These are phyloP conservation scores for Drosophila novamexicana DNA, from an alignment of 1,140 invertebrate species.

Conservation along the genomic window DNA sequence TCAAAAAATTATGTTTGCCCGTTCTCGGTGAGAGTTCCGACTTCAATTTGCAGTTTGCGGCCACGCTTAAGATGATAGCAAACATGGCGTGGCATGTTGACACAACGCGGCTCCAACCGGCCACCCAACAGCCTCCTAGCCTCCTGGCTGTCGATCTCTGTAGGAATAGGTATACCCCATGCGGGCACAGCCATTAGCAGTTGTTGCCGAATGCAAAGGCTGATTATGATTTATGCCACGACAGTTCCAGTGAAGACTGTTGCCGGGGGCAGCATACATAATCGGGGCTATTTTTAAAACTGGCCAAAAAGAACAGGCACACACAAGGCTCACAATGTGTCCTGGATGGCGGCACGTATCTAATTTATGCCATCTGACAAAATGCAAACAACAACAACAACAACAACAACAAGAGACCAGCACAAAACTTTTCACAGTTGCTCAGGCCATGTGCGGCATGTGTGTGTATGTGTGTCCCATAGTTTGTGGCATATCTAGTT, in stretches of 20 bases:
- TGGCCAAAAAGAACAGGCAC: conserved; percentile 15
- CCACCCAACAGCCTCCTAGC: not conserved
- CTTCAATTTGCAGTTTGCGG: conserved; percentile 62
- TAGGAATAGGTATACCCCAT: conserved; percentile 22
- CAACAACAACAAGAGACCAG: conserved; percentile 59
- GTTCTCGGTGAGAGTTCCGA: conserved; percentile 19
- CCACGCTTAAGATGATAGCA: conserved; percentile 61
- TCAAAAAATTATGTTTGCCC: conserved; percentile 69
- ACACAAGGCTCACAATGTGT: conserved; percentile 32
- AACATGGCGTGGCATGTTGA: conserved; percentile 58
- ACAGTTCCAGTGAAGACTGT: conserved; percentile 35
- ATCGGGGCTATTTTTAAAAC: conserved; percentile 55
- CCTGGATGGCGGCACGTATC: conserved; percentile 68
- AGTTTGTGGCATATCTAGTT: conserved; percentile 30
- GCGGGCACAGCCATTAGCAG: conserved; percentile 48
- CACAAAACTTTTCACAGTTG: conserved; percentile 64
- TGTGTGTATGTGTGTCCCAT: conserved; percentile 17
- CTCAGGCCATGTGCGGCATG: conserved; percentile 32
- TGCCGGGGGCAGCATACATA: conserved; percentile 11
- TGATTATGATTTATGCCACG: conserved; percentile 58
- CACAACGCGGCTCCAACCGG: conserved; percentile 20
- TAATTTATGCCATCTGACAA: conserved; percentile 81
- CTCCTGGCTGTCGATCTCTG: not conserved
- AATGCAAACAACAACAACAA: conserved; percentile 65
- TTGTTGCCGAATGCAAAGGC: conserved; percentile 31